These are phyloP conservation scores for Panzeria rudis DNA, from an alignment of 2,888 invertebrate genomes.

Conservation along the genomic window DNA sequence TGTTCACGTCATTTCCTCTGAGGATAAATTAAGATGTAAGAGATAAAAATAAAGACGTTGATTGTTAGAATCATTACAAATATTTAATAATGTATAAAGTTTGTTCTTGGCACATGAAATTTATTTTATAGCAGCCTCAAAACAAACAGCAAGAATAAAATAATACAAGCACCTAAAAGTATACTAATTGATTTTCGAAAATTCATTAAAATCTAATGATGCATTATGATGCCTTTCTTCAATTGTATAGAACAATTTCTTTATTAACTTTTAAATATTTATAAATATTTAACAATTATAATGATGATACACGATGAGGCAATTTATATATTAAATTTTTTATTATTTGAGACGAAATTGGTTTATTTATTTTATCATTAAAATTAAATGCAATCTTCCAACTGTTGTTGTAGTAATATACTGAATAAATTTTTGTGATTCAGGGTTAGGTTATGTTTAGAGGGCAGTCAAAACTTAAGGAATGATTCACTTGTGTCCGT, in stretches of 20 bases:
- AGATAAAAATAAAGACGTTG: neutral
- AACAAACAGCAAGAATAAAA: neutral
- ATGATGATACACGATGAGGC: no score
- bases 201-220: conserved; percentile 26
- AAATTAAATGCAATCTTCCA: no score
- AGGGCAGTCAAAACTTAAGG: no score
- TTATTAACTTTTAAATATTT: neutral
- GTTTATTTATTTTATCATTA: no score
- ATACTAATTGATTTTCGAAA: conserved; percentile 48
- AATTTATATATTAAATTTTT: neutral
- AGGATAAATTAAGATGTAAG: neutral
- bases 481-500: no score
- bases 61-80: conserved; percentile 40
- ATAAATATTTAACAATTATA: neutral
- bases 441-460: no score
- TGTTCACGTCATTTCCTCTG: neutral
- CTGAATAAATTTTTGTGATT: no score
- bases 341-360: neutral
- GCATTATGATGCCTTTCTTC: neutral
- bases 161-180: conserved; percentile 1
- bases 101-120: conserved; percentile 2
- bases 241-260: neutral
- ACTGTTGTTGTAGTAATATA: no score
- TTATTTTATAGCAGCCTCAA: conserved; percentile 3
- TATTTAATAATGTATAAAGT: conserved; percentile 55